Base-by-base conservation (phyloP, 2,797 vertebrate genomes). In the Halcyon chelicuti region DNA sequence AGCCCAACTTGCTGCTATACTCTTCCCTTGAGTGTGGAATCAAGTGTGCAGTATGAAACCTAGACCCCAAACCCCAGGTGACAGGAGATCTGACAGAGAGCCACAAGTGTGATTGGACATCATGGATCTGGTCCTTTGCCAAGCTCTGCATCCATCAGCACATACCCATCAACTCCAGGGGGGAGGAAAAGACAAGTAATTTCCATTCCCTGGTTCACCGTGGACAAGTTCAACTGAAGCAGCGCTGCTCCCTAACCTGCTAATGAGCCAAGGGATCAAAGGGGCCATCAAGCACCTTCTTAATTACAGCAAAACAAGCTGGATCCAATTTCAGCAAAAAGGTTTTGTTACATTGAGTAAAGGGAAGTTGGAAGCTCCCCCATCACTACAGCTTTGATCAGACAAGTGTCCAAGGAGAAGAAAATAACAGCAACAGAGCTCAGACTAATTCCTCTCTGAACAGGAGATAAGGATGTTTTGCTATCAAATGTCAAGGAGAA, bases 241-340 rank as follows among this genome's bases (percentile, higher is more conserved):
- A 58, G 71, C 60, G 75, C 79, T 47, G 46, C 60, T 93, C 66
- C 71, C 76, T 74, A 77, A 73, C 89, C 94, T 96, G 89, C 55
- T 91, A 94, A 91, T 80, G 88, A 94, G 72, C 89, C 76, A 22
- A 95, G 70, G 63, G 80, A 90, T 83, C 77, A 83, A 88, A 94
- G 63, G 9, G 68, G n/a, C 77, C 92, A 65, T 74, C 55, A 31
- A 88, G 62, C 25, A 72, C 46, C 57, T 68, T 73, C 91, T 78
- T 77, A 94, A 93, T 23, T 85, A 37, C 58, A 90, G 82, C 62
- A 83, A 88, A 90, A 54, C 39, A 67, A 35, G 47, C 22, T 33
- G 33, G 76, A 85, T 52, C 51, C 18, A 49, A 95, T 57, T 58
- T 39, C 67, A 58, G n/a, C 44, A 67, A 35, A 55, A 65, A 49